These are phyloP conservation scores for Promerops cafer DNA, from an alignment of 2,113 vertebrate genomes.

Conservation along the genomic window DNA sequence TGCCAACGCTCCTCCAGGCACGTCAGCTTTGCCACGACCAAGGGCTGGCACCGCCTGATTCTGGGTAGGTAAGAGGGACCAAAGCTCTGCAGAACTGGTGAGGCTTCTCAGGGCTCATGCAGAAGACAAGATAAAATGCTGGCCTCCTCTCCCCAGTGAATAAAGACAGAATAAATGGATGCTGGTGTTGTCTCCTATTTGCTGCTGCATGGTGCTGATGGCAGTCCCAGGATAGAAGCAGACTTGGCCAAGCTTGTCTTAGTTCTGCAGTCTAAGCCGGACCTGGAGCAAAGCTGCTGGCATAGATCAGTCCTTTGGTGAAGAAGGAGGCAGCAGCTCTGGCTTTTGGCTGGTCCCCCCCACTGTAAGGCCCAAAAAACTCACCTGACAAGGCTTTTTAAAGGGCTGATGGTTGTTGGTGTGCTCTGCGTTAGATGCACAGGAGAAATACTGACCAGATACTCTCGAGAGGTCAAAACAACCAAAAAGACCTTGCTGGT, in stretches of 20 bases:
- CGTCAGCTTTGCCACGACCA: not conserved
- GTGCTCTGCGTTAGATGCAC: not conserved
- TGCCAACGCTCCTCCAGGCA: not conserved
- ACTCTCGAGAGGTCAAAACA: not conserved
- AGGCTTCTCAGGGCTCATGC: not conserved
- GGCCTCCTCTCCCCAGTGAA: not conserved
- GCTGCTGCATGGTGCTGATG: not conserved
- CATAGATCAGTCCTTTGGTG: not conserved
- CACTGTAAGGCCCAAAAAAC: not conserved
- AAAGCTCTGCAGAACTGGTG: not conserved
- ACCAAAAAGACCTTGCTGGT: not conserved
- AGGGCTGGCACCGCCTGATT: not conserved
- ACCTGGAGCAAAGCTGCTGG: not conserved
- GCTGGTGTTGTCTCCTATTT: not conserved
- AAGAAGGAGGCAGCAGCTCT: not conserved
- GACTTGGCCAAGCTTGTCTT: not conserved
- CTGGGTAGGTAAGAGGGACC: not conserved
- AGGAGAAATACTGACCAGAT: not conserved
- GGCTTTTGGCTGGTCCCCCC: not conserved
- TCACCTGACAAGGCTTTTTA: not conserved
- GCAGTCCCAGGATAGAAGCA: not conserved
- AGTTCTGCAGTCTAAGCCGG: not conserved
- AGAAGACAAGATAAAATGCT: not conserved
- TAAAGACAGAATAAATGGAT: conserved; percentile 14
- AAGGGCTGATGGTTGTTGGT: not conserved